These are phyloP conservation scores for Ophioderma brevispina DNA, from an alignment of 35 echinoderm and acorn worm genomes.

Conservation along the genomic window DNA sequence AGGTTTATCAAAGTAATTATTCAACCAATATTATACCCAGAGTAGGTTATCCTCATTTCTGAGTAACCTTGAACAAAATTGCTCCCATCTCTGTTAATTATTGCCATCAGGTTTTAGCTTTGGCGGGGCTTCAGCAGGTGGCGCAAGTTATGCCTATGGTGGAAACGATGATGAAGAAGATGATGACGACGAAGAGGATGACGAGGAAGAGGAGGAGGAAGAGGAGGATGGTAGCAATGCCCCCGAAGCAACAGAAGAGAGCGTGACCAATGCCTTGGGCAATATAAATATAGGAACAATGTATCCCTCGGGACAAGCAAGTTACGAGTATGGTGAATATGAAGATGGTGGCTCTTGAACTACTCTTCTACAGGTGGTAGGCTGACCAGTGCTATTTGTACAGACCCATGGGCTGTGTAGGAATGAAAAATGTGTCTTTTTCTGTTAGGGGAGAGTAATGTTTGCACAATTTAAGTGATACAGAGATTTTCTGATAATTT, in stretches of 20 bases:
- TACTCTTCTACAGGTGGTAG: too few relatives aligned
- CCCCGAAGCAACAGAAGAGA: constrained; percentile 37
- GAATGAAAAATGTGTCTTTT: too few relatives aligned
- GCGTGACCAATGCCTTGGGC: constrained; percentile 26
- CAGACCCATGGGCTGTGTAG: too few relatives aligned
- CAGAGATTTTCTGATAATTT: too few relatives aligned
- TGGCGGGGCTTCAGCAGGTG: background rate
- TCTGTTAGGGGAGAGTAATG: too few relatives aligned
- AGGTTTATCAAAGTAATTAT: too few relatives aligned
- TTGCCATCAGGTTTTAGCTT: background rate
- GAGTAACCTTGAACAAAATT: too few relatives aligned
- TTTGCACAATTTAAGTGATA: too few relatives aligned
- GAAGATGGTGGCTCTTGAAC: too few relatives aligned
- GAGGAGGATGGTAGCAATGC: constrained; percentile 57
- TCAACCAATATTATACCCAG: too few relatives aligned
- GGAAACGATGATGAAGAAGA: constrained; percentile 9
- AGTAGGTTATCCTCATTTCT: too few relatives aligned
- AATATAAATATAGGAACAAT: constrained; percentile 38
- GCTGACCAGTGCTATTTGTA: too few relatives aligned
- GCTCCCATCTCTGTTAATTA: background rate
- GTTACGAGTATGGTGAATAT: background rate
- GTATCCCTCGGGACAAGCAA: background rate
- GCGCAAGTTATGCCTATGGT: background rate
- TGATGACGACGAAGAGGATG: constrained; percentile 57
- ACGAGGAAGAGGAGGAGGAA: constrained; percentile 78